phyloP scores from a whole-genome alignment of 2,888 invertebrate species.

The Acheta domesticus region DNA sequence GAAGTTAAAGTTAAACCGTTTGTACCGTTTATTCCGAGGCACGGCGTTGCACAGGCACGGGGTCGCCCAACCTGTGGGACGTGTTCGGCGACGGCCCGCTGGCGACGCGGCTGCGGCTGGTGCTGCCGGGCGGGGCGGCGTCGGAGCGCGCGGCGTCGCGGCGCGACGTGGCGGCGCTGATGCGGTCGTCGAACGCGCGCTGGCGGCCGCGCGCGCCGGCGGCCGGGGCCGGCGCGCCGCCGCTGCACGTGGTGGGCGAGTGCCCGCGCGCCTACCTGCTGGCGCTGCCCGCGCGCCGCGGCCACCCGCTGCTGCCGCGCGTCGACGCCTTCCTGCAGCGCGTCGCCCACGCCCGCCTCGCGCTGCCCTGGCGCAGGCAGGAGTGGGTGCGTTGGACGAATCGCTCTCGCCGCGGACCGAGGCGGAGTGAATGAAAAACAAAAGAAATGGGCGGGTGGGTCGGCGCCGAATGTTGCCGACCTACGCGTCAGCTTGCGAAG shows the following conservation, averaged over 20 bases:
- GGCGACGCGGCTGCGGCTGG: neutral
- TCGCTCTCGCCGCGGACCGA: neutral
- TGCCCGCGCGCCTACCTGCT: neutral
- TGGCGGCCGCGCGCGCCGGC: neutral
- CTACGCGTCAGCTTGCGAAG: too few relatives aligned
- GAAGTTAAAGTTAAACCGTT: too few relatives aligned
- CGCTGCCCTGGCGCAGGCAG: neutral
- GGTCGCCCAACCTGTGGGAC: neutral
- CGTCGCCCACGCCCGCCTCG: neutral
- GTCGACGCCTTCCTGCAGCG: neutral
- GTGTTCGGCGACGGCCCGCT: neutral
- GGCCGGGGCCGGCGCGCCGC: neutral
- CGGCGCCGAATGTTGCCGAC: too few relatives aligned
- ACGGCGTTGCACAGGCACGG: neutral
- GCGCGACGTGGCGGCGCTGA: neutral
- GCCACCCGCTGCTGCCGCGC: neutral
- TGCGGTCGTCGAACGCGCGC: neutral
- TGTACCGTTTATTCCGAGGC: too few relatives aligned
- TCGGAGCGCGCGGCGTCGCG: neutral
- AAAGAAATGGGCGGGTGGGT: too few relatives aligned
- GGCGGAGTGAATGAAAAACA: neutral
- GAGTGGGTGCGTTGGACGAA: neutral
- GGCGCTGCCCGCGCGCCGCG: neutral
- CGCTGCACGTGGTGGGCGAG: neutral
- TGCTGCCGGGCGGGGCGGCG: neutral